Conservation (phyloP, 2,113 vertebrate genomes). For the Chlamydotis undulata region DNA sequence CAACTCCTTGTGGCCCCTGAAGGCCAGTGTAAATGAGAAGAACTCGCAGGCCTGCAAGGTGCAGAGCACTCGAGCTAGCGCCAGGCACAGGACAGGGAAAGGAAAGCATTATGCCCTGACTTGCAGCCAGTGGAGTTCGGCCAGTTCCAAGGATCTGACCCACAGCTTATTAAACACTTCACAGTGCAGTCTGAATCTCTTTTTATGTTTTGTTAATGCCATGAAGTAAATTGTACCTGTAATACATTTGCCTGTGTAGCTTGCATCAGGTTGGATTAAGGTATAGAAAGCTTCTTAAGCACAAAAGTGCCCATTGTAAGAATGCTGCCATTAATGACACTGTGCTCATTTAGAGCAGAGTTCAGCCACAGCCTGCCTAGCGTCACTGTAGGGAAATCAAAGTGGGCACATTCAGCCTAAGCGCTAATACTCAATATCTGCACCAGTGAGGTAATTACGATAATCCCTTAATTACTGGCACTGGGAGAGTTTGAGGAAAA, state of each 20-base stretch:
- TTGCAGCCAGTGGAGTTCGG: background rate
- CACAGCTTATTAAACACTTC: slow-evolving; percentile 17
- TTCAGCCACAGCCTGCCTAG: slow-evolving; percentile 39
- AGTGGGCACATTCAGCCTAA: slow-evolving; percentile 28
- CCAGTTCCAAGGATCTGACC: slow-evolving; percentile 3
- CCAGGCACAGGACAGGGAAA: background rate
- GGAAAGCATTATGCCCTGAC: background rate
- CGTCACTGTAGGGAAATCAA: slow-evolving; percentile 45
- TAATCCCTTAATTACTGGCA: slow-evolving; percentile 70
- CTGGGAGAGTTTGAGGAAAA: slow-evolving; percentile 47
- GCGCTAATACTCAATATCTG: slow-evolving; percentile 14
- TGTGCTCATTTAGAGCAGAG: slow-evolving; percentile 41
- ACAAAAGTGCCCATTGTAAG: slow-evolving; percentile 49
- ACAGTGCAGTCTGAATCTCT: background rate
- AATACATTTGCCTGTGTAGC: slow-evolving; percentile 18
- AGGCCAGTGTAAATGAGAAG: background rate
- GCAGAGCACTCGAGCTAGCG: background rate
- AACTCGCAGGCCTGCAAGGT: background rate
- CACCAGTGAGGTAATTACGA: slow-evolving; percentile 38
- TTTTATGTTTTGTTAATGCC: slow-evolving; percentile 8
- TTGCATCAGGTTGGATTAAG: slow-evolving; percentile 59
- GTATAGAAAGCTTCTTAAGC: slow-evolving; percentile 31
- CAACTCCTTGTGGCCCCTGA: background rate
- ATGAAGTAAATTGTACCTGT: slow-evolving; percentile 37
- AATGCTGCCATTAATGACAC: slow-evolving; percentile 13